These are phyloP conservation scores for Yponomeuta malinellus DNA, from an alignment of 2,888 invertebrate genomes.

Conservation along the genomic window DNA sequence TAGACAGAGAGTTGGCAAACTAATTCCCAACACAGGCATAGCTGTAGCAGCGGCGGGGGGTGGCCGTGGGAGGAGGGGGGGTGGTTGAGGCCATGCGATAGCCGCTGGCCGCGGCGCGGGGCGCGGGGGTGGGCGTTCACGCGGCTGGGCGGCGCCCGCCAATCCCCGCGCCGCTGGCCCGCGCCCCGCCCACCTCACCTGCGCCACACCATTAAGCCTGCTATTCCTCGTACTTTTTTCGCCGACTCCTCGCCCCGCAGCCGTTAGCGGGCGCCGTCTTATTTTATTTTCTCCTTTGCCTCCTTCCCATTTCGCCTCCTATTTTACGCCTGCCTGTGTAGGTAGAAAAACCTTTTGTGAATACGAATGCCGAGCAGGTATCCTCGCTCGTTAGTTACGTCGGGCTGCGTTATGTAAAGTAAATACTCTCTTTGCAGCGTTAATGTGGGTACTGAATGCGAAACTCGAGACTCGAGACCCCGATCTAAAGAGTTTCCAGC, in stretches of 20 bases:
- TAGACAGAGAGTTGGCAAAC: constrained; percentile 76
- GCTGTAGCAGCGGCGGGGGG: constrained; percentile 65
- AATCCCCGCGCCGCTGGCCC: constrained; percentile 61
- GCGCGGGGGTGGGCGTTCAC: constrained; percentile 48
- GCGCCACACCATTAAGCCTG: constrained; percentile 71
- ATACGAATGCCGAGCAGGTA: constrained; percentile 73
- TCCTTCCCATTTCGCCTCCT: constrained; percentile 71
- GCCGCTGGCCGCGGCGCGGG: constrained; percentile 24
- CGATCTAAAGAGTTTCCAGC: not conserved
- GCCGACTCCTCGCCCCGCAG: constrained; percentile 58
- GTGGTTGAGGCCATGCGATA: constrained; percentile 26
- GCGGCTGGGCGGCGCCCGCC: constrained; percentile 69
- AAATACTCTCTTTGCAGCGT: constrained; percentile 39
- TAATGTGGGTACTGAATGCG: constrained; percentile 14
- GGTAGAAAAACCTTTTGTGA: constrained; percentile 74
- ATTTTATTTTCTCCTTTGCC: constrained; percentile 75
- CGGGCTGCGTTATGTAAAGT: constrained; percentile 66
- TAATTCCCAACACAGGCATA: constrained; percentile 76
- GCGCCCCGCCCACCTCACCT: constrained; percentile 72
- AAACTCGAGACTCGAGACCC: not conserved
- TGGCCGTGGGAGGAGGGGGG: constrained; percentile 29
- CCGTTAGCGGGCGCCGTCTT: constrained; percentile 71
- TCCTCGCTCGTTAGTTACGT: constrained; percentile 68
- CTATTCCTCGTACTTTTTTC: constrained; percentile 70
- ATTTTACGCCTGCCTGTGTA: constrained; percentile 69